Base-by-base conservation (phyloP, 2,888 invertebrate species). In the Catonia carolina region DNA sequence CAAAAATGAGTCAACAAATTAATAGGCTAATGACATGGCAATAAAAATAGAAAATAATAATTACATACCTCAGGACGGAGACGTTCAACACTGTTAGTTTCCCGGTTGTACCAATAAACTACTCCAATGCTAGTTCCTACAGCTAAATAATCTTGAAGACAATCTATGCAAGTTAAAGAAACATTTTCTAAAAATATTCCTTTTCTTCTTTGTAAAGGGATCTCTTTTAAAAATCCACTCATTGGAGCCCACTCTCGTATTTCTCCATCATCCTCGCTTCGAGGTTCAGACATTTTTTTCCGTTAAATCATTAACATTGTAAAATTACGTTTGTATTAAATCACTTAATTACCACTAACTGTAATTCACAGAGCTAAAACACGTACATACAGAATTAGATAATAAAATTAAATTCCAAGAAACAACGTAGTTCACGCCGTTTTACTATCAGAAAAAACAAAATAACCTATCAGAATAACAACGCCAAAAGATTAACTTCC, bases 1-100 rank as follows among this genome's bases (percentile, higher is more conserved):
- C n/a, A n/a, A n/a, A n/a, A n/a, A n/a, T n/a, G n/a, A n/a, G n/a
- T n/a, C n/a, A n/a, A n/a, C n/a, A n/a, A n/a, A n/a, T n/a, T n/a
- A n/a, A n/a, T n/a, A n/a, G n/a, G n/a, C n/a, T n/a, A n/a, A n/a
- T n/a, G n/a, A n/a, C n/a, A n/a, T n/a, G n/a, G n/a, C n/a, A n/a
- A n/a, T n/a, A n/a, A n/a, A n/a, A n/a, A n/a, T n/a, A n/a, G n/a
- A n/a, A n/a, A n/a, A n/a, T n/a, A n/a, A n/a, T n/a, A n/a, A n/a
- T n/a, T n/a, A n/a, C n/a, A n/a, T n/a, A 92, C 94, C 81, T 91
- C 89, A 67, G 88, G 85, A 69, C 85, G 77, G 1, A 94, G 74
- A 66, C 86, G 81, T 68, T 91, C 86, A 61, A 93, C 77, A 64
- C 84, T 83, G 51, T 84, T 85, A 39, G 81, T 85, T 62, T 81